Evolutionary conservation across 2,797 vertebrate genomes (phyloP).

Genomic region (Helarctos malayanus): DNA sequence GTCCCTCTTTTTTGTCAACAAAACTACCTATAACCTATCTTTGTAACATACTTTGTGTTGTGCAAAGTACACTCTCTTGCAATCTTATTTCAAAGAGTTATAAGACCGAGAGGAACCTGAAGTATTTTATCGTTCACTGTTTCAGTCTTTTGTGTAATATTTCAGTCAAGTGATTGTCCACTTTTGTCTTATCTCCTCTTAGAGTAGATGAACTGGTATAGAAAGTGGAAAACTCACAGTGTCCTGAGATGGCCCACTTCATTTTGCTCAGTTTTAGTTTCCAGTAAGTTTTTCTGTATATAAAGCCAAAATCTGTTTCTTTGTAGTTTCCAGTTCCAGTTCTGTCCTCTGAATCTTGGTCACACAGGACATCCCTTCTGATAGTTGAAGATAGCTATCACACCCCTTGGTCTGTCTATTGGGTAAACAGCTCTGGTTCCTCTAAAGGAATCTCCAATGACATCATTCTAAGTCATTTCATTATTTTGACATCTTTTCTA

Average conservation of each 20-base stretch:
- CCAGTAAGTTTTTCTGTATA: background rate
- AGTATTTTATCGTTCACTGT: conserved; percentile 16
- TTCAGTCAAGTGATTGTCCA: background rate
- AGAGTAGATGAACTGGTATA: conserved; percentile 10
- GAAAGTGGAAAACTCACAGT: conserved; percentile 1
- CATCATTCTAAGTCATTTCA: background rate
- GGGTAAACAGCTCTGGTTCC: conserved; percentile 32
- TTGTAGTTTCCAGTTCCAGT: background rate
- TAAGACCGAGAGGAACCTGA: background rate
- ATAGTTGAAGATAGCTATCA: conserved; percentile 48
- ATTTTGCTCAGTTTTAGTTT: conserved; percentile 38
- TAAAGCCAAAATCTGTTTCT: conserved; percentile 60
- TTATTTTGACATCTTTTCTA: conserved; percentile 23
- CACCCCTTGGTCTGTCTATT: conserved; percentile 26
- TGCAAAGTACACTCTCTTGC: conserved; percentile 1
- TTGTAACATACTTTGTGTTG: conserved; percentile 47
- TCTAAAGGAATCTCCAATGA: conserved; percentile 4
- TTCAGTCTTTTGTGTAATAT: conserved; percentile 38
- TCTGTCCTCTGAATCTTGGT: conserved; percentile 50
- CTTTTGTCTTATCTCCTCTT: background rate
- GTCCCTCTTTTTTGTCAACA: conserved; percentile 7
- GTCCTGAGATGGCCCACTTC: background rate
- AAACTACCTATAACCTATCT: background rate
- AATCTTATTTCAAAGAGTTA: conserved; percentile 40
- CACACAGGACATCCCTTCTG: background rate